Conservation (phyloP, 2,113 vertebrate genomes). For the Archilochus colubris region DNA sequence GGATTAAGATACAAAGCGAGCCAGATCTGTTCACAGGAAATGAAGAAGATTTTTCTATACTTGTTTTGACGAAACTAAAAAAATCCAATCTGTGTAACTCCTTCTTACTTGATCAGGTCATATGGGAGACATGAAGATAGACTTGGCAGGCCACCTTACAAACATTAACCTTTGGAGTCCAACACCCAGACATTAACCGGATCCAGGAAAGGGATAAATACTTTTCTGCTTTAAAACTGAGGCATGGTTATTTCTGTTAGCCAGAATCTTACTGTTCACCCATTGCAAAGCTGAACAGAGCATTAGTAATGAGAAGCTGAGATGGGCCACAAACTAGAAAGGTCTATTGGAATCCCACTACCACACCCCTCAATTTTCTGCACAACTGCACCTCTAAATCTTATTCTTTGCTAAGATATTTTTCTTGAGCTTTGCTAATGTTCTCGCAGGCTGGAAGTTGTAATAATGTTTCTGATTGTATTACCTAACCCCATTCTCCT, state of each 20-base stretch:
- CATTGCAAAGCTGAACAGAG: neutral
- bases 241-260: neutral
- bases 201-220: neutral
- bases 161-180: neutral
- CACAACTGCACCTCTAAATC: neutral
- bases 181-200: neutral
- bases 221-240: neutral
- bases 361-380: neutral
- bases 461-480: neutral
- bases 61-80: conserved; percentile 21
- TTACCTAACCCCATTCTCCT: neutral
- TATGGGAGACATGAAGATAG: neutral
- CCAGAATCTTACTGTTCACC: neutral
- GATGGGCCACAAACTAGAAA: neutral
- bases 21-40: conserved; percentile 14
- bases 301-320: neutral
- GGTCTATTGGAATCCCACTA: neutral
- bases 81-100: neutral
- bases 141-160: neutral
- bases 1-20: conserved; percentile 9
- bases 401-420: neutral
- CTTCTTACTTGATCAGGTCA: neutral
- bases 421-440: neutral
- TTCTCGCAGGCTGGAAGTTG: neutral
- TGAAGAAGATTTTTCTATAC: neutral